A percentile compares a stretch with the other conserved stretches of the same genome.
phyloP scores from a whole-genome alignment of 2,797 vertebrate genomes.

The Bryconaethiops microstoma region DNA sequence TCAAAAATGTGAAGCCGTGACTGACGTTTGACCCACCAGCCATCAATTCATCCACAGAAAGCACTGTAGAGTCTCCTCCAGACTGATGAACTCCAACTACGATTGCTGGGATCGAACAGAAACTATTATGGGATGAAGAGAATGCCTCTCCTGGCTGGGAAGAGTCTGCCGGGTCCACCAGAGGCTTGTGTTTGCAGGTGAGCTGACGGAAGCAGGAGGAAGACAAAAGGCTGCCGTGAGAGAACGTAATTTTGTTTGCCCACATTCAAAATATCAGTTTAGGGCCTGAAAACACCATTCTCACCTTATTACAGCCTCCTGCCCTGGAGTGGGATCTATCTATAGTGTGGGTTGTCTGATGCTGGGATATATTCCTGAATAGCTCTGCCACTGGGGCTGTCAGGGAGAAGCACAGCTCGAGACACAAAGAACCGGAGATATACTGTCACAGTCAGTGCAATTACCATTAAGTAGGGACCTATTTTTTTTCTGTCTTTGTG shows the following conservation, averaged over 20 bases:
- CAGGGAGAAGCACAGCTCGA: constrained; percentile 19
- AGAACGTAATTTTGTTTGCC: constrained; percentile 1
- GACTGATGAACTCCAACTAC: constrained; percentile 22
- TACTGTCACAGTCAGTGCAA: neutral
- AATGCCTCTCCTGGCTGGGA: constrained; percentile 11
- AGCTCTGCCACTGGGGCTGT: neutral
- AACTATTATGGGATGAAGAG: constrained; percentile 35
- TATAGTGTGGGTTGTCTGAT: neutral
- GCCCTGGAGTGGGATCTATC: constrained; percentile 12
- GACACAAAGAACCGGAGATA: neutral
- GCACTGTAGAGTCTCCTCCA: neutral
- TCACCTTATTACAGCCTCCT: neutral
- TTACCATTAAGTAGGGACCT: neutral
- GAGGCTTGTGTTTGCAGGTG: neutral
- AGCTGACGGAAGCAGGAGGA: too few species aligned
- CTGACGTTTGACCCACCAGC: neutral
- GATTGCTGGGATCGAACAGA: constrained; percentile 42
- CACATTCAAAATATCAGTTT: constrained; percentile 9
- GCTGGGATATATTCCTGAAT: neutral
- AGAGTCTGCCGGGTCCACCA: constrained; percentile 1
- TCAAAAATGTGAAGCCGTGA: too few species aligned
- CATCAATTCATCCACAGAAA: neutral
- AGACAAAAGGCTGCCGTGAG: neutral
- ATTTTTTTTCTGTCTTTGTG: neutral
- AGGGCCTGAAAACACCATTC: neutral